Evolutionary conservation across 1,140 invertebrate genomes (phyloP).

Genomic region (Trachymyrmex cornetzi): DNA sequence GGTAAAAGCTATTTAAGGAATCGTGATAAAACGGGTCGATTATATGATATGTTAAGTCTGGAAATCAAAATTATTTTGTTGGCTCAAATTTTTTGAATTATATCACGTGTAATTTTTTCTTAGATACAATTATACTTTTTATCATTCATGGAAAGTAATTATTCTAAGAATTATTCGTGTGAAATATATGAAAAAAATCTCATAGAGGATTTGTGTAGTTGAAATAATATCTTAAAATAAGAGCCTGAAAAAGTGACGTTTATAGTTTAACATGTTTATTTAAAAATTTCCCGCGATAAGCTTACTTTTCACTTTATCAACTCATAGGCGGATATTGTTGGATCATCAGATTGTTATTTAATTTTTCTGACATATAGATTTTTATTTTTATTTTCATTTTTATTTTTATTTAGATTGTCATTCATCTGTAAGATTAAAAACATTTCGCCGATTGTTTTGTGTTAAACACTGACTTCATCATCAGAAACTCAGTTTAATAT

Average conservation of each 20-base stretch:
- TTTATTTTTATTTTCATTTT: constrained; percentile 22
- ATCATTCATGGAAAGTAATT: background rate
- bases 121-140: background rate
- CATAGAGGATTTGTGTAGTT: background rate
- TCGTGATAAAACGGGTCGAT: background rate
- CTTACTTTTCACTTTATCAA: background rate
- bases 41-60: background rate
- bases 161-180: background rate
- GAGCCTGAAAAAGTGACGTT: background rate
- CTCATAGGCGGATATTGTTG: background rate
- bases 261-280: constrained; percentile 37
- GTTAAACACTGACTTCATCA: background rate
- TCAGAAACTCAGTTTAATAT: background rate
- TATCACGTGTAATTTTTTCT: background rate
- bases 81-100: background rate
- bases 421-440: background rate
- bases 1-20: background rate
- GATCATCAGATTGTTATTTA: constrained; percentile 15
- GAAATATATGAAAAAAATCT: constrained; percentile 5
- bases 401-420: background rate
- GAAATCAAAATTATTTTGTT: constrained; percentile 8
- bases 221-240: constrained; percentile 18
- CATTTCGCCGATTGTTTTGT: background rate
- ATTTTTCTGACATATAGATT: background rate
- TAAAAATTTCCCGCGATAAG: background rate